A percentile compares a stretch with the other conserved stretches of the same genome.
Evolutionary conservation across 1,140 invertebrate species (phyloP).

Genomic region (Trachymyrmex septentrionalis): DNA sequence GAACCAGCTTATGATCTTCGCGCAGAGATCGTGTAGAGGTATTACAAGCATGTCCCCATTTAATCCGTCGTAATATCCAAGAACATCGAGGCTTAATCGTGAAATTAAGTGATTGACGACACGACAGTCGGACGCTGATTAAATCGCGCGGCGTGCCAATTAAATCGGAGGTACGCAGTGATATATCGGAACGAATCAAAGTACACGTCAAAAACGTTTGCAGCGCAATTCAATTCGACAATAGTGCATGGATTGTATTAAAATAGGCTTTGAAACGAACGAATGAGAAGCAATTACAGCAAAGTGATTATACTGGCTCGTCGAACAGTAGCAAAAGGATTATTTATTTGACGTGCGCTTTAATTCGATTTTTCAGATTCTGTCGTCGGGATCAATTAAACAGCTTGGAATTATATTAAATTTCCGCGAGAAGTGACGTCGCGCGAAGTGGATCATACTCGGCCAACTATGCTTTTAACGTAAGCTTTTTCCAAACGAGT

Average conservation of each 20-base stretch:
- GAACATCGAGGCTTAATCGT: constrained; percentile 29
- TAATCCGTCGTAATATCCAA: constrained; percentile 16
- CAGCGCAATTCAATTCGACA: constrained; percentile 41
- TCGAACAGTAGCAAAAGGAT: constrained; percentile 36
- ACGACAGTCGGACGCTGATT: constrained; percentile 17
- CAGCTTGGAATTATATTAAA: constrained; percentile 52
- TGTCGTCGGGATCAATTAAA: constrained; percentile 48
- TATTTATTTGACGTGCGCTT: constrained; percentile 66
- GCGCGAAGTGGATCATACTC: constrained; percentile 32
- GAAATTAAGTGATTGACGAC: constrained; percentile 55
- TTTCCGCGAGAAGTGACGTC: constrained; percentile 31
- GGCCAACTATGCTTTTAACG: constrained; percentile 60
- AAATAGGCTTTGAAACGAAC: constrained; percentile 48
- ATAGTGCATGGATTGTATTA: constrained; percentile 47
- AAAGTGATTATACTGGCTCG: constrained; percentile 60
- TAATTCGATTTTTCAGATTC: constrained; percentile 63
- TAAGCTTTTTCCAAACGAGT: constrained; percentile 46
- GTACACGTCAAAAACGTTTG: constrained; percentile 36
- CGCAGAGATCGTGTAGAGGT: background rate
- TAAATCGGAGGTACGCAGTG: constrained; percentile 6
- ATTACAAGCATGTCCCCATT: constrained; percentile 24
- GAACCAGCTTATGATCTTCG: constrained; percentile 47
- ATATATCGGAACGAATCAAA: constrained; percentile 16
- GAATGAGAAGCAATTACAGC: constrained; percentile 55
- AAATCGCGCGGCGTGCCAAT: constrained; percentile 32